Percentiles rank a stretch among this genome's conserved stretches.
Evolutionary conservation across 2,888 invertebrate genomes (phyloP).

Genomic region (Leucophora obtusa): DNA sequence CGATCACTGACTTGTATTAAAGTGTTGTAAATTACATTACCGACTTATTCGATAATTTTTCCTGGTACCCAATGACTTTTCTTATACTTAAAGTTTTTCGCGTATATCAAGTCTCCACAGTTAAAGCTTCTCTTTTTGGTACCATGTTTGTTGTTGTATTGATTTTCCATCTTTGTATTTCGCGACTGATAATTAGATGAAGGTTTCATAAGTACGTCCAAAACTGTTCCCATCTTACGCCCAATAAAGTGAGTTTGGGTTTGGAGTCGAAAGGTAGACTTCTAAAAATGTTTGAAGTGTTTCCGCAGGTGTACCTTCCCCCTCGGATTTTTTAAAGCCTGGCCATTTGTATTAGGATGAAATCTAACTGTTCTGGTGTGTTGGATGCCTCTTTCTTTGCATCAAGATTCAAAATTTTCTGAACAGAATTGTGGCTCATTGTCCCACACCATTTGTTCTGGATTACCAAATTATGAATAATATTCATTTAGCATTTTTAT

Average conservation of each 20-base stretch:
- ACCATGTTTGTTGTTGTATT: constrained; percentile 8
- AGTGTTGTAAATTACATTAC: constrained; percentile 29
- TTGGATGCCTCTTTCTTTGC: background rate
- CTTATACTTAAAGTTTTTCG: constrained; percentile 29
- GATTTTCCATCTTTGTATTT: constrained; percentile 3
- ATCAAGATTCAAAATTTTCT: background rate
- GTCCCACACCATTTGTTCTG: constrained; percentile 12
- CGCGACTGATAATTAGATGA: background rate
- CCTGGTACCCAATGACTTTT: constrained; percentile 33
- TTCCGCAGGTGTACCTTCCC: constrained; percentile 16
- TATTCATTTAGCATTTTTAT: background rate
- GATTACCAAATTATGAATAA: constrained; percentile 8
- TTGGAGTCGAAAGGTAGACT: constrained; percentile 25
- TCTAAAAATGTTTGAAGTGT: constrained; percentile 24
- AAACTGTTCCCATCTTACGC: constrained; percentile 6
- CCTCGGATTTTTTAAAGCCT: constrained; percentile 39
- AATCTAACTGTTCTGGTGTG: constrained; percentile 27
- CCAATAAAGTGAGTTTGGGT: background rate
- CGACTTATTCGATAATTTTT: constrained; percentile 28
- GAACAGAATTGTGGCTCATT: constrained; percentile 20
- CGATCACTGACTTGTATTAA: constrained; percentile 8
- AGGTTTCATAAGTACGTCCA: background rate
- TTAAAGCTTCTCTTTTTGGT: constrained; percentile 3
- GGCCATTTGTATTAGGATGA: constrained; percentile 26
- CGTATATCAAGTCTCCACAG: constrained; percentile 15